A percentile compares a stretch with the other conserved stretches of the same genome.
Evolutionary conservation across 2,888 invertebrate genomes (phyloP).

Genomic region (Nephrotoma guestfalica): DNA sequence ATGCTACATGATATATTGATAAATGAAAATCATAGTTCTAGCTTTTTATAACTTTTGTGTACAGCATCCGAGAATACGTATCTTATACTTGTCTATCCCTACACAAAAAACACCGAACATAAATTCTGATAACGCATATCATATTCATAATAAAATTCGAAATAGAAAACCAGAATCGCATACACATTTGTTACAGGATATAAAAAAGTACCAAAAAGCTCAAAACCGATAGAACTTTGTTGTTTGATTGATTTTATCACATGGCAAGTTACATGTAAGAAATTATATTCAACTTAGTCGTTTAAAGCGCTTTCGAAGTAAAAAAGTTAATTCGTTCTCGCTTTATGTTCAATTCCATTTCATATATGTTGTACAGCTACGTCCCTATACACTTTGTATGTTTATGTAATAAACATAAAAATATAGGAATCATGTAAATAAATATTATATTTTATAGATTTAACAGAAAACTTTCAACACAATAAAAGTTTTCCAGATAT

Average conservation of each 20-base stretch:
- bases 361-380: neutral
- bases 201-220: neutral
- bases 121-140: neutral
- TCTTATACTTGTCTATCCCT: too few species aligned
- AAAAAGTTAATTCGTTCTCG: neutral
- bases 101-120: neutral
- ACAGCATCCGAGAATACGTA: neutral
- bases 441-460: neutral
- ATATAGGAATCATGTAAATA: neutral
- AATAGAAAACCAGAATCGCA: neutral
- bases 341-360: neutral
- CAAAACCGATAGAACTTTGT: neutral
- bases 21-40: neutral
- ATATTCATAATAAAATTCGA: neutral
- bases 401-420: neutral
- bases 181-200: neutral
- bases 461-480: neutral
- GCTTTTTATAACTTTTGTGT: neutral
- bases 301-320: neutral
- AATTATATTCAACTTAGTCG: neutral
- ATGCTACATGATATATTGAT: neutral
- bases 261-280: neutral
- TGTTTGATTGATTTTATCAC: neutral
- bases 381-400: neutral
- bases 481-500: neutral